Evolutionary conservation across 2,797 vertebrate species (phyloP).

Genomic region (Crenichthys baileyi): DNA sequence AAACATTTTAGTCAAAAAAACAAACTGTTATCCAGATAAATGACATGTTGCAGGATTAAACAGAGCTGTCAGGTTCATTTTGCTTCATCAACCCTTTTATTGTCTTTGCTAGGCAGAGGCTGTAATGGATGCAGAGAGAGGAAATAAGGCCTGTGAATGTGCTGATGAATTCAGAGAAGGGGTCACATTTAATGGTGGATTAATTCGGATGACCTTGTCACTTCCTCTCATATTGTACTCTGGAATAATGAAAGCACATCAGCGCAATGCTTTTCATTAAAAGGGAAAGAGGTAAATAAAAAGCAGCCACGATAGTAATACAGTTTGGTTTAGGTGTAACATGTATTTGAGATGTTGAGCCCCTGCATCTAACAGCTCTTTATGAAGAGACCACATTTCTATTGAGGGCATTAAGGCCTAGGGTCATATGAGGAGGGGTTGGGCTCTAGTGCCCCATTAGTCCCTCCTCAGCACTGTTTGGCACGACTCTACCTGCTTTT

Average conservation of each 20-base stretch:
- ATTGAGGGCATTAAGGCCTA: background rate
- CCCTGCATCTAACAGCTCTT: too few relatives aligned
- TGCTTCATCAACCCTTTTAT: background rate
- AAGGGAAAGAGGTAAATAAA: background rate
- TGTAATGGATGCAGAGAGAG: background rate
- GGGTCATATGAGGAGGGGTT: background rate
- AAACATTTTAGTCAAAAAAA: background rate
- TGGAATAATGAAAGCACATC: background rate
- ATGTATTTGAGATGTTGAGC: background rate
- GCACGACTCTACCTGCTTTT: too few relatives aligned
- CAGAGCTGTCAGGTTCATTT: background rate
- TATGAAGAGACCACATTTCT: background rate
- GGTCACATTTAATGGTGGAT: background rate
- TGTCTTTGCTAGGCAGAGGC: background rate
- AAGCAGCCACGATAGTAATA: background rate
- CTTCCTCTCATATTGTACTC: background rate
- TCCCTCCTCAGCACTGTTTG: too few relatives aligned
- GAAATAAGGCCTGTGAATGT: background rate
- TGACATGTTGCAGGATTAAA: background rate
- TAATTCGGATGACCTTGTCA: background rate
- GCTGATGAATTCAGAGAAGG: background rate
- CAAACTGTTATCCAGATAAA: background rate
- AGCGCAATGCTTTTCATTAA: background rate
- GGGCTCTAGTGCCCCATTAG: background rate
- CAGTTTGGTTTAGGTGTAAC: background rate